These are phyloP conservation scores for Myzus persicae DNA, from an alignment of 1,140 invertebrate species.

Conservation along the genomic window DNA sequence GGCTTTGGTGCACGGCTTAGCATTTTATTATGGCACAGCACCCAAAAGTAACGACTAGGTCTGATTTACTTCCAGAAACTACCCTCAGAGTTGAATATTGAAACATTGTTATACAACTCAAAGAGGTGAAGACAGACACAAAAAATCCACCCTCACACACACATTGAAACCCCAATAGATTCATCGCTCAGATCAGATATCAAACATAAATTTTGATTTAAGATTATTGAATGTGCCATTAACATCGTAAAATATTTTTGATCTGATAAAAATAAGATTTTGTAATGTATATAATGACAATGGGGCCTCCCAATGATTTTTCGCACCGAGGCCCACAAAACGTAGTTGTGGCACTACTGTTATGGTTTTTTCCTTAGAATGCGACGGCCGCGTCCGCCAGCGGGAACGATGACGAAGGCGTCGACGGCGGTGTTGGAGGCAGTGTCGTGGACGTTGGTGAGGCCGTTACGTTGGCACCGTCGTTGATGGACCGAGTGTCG, in stretches of 20 bases:
- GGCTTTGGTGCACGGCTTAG: not conserved
- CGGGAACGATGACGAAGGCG: not conserved
- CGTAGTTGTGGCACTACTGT: slow-evolving; percentile 6
- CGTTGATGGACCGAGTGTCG: not conserved
- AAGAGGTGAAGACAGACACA: not conserved
- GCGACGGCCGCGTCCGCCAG: not conserved
- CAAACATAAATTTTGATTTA: not conserved
- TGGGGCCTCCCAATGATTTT: not conserved
- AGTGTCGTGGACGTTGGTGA: not conserved
- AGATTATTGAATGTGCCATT: not conserved
- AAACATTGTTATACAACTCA: not conserved
- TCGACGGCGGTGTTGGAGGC: too few species aligned
- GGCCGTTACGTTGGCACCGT: not conserved
- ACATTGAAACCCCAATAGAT: not conserved
- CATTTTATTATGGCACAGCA: not conserved
- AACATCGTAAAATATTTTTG: not conserved
- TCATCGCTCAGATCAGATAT: not conserved
- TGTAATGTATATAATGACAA: not conserved
- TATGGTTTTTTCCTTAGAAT: slow-evolving; percentile 22
- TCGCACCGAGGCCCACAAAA: not conserved
- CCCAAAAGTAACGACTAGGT: not conserved
- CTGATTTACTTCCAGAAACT: not conserved
- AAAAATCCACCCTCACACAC: not conserved
- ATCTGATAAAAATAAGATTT: not conserved
- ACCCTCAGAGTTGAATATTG: not conserved